Evolutionary conservation across 2,888 invertebrate genomes (phyloP), one percentile per base, ranked within the genome.

Genomic region (Brachypalpus laphriformis): DNA sequence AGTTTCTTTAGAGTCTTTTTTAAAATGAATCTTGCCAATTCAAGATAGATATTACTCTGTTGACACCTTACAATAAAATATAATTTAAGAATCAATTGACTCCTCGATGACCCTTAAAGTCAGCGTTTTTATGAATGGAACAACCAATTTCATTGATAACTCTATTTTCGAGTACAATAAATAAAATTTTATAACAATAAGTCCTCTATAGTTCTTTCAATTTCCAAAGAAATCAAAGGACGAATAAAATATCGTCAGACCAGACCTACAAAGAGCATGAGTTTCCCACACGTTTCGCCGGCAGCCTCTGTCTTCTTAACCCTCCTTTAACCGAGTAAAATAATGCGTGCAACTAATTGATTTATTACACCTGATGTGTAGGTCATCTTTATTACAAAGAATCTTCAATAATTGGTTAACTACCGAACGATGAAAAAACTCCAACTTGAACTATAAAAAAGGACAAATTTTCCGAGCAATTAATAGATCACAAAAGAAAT

Each of bases 391-490:
- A 2, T 42, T 14, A 47, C 28, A 66, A 45, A 63, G 14, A 47
- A 70, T 16, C 28, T 18, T 37, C 16, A 20, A 63, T 74, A 74
- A 70, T 65, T 70, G 63, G 49, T 56, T 37, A 63, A 74, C 72
- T 83, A 70, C 74, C 77, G 83, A 74, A 51, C 42, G 45, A 72
- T 45, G 40, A 51, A 63, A 25, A 20, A 45, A 45, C 45, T 65
- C 49, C 63, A 56, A 34, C 63, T 54, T 45, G 22, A 40, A 68
- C 74, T 18, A 68, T 57, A 78, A 42, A 82, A 74, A 68, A 59
- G 80, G 80, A 80, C 83, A 83, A 83, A 83, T 83, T 83, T 83
- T 83, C 66, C 70, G 22, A 63, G 83, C 83, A 80, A 83, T 83
- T 83, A 83, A 80, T 68, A 70, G 83, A 78, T 78, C 74, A 80